A percentile compares a stretch with the other conserved stretches of the same genome.
phyloP scores from a whole-genome alignment of 2,797 vertebrate genomes.

The Enteromius thamalakanensis region DNA sequence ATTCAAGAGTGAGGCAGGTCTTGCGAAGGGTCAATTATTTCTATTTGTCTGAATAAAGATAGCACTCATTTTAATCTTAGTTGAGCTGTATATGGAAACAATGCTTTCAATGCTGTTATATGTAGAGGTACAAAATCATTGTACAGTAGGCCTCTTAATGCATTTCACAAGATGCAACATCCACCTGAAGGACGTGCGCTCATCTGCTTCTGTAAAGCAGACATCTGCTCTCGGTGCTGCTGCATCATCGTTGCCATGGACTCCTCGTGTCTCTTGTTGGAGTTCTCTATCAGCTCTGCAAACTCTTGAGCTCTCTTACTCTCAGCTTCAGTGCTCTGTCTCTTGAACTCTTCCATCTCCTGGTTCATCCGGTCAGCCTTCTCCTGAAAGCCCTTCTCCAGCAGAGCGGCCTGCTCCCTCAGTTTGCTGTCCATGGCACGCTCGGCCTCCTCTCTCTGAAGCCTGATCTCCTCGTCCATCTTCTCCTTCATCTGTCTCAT shows the following conservation, averaged over 20 bases:
- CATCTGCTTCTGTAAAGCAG: no score
- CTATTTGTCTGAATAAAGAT: no score
- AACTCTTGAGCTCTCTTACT: background rate
- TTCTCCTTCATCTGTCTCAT: conserved; percentile 49
- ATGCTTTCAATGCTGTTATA: no score
- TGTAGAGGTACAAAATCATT: background rate
- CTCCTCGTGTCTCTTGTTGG: background rate
- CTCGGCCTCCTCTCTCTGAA: conserved; percentile 11
- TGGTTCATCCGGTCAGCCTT: conserved; percentile 47
- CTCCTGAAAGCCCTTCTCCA: conserved; percentile 53
- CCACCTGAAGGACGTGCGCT: no score
- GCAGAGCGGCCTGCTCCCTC: conserved; percentile 55
- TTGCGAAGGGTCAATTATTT: no score
- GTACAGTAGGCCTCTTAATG: background rate
- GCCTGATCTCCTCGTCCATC: conserved; percentile 47
- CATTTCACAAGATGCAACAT: background rate
- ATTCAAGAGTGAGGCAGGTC: no score
- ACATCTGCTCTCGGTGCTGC: background rate
- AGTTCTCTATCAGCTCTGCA: background rate
- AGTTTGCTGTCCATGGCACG: conserved; percentile 59
- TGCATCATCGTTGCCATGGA: background rate
- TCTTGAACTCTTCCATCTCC: conserved; percentile 57
- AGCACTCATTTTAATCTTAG: no score
- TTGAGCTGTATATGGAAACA: no score
- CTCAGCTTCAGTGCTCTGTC: background rate